Evolutionary conservation across 2,888 invertebrate genomes (phyloP).

Genomic region (Dexiosoma caninum): DNA sequence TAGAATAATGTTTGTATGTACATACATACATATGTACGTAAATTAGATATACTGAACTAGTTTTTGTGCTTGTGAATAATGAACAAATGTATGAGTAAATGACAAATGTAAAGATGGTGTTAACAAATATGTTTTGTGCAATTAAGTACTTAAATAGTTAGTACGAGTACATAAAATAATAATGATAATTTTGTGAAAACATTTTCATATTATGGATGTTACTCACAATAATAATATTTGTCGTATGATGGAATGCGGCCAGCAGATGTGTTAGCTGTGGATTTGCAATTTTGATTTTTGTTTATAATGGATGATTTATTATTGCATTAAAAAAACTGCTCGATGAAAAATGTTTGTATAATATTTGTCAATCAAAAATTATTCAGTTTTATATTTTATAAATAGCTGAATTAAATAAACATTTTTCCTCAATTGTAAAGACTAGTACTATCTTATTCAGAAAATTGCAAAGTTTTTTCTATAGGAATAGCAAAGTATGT

Average conservation of each 20-base stretch:
- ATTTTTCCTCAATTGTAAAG: too few relatives aligned
- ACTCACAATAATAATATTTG: conserved; percentile 82
- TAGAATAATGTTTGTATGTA: too few relatives aligned
- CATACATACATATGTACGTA: not conserved
- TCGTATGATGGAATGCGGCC: conserved; percentile 79
- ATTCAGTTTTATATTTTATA: too few relatives aligned
- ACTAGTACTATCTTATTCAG: too few relatives aligned
- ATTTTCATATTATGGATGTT: conserved; percentile 67
- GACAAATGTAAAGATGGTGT: conserved; percentile 11
- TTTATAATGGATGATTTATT: conserved; percentile 51
- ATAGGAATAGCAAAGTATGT: too few relatives aligned
- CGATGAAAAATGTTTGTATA: conserved; percentile 8
- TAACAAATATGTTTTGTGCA: conserved; percentile 44
- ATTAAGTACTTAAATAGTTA: not conserved
- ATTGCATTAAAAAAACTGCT: not conserved
- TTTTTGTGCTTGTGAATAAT: conserved; percentile 9
- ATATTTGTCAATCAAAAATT: too few relatives aligned
- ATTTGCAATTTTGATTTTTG: conserved; percentile 75
- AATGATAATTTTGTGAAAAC: conserved; percentile 56
- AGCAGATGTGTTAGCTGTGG: conserved; percentile 80
- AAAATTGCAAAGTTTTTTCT: too few relatives aligned
- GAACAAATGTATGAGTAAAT: not conserved
- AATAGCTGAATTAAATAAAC: too few relatives aligned
- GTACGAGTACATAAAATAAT: not conserved
- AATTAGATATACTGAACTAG: not conserved